Evolutionary conservation across 2,113 vertebrate species (phyloP).

Genomic region (Archocentrus centrarchus): DNA sequence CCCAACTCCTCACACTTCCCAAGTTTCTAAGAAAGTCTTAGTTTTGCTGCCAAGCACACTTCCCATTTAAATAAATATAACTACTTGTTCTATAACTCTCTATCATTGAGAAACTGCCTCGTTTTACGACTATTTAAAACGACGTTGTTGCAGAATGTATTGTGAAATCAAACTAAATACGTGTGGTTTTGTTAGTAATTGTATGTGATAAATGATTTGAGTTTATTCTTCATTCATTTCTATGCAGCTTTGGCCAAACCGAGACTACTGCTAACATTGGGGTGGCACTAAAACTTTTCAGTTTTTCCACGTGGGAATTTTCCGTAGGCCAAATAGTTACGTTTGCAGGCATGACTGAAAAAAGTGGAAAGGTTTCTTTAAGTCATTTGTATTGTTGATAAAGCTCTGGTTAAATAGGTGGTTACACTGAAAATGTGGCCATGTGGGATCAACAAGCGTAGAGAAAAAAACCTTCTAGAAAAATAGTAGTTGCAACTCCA

Average conservation of each 20-base stretch:
- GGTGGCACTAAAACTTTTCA: not conserved
- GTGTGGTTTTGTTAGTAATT: not conserved
- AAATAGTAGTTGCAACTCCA: not conserved
- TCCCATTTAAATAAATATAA: constrained; percentile 54
- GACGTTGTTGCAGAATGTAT: constrained; percentile 10
- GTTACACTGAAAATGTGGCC: not conserved
- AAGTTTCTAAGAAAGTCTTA: constrained; percentile 30
- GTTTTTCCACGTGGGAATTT: not conserved
- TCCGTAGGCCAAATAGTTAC: not conserved
- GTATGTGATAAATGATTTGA: not conserved
- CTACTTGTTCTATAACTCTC: constrained; percentile 6
- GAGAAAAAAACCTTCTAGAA: not conserved
- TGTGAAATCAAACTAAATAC: constrained; percentile 6
- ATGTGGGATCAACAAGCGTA: not conserved
- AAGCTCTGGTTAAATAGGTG: not conserved
- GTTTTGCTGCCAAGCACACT: constrained; percentile 48
- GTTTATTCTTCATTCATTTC: not conserved
- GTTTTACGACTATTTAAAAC: constrained; percentile 21
- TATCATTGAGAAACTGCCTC: constrained; percentile 26
- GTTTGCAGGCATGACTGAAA: not conserved
- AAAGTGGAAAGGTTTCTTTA: not conserved
- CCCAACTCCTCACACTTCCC: not conserved
- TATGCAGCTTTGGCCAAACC: not conserved
- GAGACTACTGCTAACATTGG: not conserved
- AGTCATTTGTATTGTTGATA: not conserved